Conservation (phyloP, 1,140 invertebrate genomes). For the Heliconius nattereri region DNA sequence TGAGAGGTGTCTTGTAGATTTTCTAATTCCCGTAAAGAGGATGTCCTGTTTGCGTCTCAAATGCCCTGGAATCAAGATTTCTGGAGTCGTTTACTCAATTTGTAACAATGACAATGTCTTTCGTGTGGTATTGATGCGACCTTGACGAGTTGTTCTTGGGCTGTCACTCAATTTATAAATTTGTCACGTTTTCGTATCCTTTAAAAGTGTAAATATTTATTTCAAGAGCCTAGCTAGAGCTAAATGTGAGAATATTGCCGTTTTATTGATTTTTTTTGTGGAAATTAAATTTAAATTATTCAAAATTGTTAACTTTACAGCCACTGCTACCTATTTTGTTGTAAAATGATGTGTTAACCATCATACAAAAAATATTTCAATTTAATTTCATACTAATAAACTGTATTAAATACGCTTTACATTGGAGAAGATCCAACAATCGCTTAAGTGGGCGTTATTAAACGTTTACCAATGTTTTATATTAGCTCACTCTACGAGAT, state of each 20-base stretch:
- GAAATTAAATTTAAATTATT: too few relatives aligned
- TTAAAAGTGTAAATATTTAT: neutral
- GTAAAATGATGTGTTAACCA: too few relatives aligned
- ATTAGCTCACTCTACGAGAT: neutral
- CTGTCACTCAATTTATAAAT: neutral
- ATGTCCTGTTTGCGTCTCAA: slow-evolving; percentile 16
- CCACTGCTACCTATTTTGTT: too few relatives aligned
- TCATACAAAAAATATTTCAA: too few relatives aligned
- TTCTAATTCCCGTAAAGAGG: slow-evolving; percentile 15
- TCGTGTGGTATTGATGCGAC: neutral
- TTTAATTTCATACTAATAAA: neutral
- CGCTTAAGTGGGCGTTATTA: neutral
- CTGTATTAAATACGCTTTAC: neutral
- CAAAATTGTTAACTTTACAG: too few relatives aligned
- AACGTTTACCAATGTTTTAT: neutral
- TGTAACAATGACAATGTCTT: neutral
- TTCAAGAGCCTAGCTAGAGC: neutral
- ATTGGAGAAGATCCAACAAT: neutral
- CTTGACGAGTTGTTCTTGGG: neutral
- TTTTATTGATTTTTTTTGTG: too few relatives aligned
- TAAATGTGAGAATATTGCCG: too few relatives aligned
- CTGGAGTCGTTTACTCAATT: slow-evolving; percentile 14
- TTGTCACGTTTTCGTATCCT: neutral
- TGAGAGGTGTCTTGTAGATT: neutral
- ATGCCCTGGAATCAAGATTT: neutral